phyloP scores from a whole-genome alignment of 2,888 invertebrate species.

The Arge pagana region DNA sequence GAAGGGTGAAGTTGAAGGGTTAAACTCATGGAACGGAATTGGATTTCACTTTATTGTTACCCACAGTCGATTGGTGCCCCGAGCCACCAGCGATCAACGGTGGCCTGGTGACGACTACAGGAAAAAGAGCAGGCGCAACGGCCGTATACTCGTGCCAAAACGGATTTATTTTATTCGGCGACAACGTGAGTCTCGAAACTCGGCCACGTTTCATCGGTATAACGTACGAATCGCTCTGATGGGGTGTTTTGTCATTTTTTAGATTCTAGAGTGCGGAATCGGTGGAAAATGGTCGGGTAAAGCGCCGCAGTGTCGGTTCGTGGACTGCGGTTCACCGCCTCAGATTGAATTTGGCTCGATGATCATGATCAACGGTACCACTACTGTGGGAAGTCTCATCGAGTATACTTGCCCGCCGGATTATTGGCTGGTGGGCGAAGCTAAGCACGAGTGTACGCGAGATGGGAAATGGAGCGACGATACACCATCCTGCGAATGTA shows the following conservation, averaged over 20 bases:
- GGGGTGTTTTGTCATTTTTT: conserved; percentile 29
- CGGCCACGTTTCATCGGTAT: conserved; percentile 6
- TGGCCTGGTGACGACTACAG: conserved; percentile 71
- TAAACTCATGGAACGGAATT: too few relatives aligned
- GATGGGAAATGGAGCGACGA: conserved; percentile 89
- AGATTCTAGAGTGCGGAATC: conserved; percentile 81
- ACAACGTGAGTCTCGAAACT: conserved; percentile 65
- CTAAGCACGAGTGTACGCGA: conserved; percentile 72
- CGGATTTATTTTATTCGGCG: conserved; percentile 83
- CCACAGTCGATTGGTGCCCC: conserved; percentile 79
- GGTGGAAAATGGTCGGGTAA: conserved; percentile 85
- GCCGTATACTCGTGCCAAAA: conserved; percentile 81
- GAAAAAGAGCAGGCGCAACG: conserved; percentile 78
- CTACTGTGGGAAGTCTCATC: conserved; percentile 78
- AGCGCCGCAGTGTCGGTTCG: conserved; percentile 82
- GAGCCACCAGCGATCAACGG: conserved; percentile 80
- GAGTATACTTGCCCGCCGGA: conserved; percentile 82
- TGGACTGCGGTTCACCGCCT: conserved; percentile 84
- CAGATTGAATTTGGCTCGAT: conserved; percentile 78
- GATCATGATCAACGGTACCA: conserved; percentile 75
- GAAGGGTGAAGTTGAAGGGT: too few relatives aligned
- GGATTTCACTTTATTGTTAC: conserved; percentile 3
- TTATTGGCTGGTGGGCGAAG: conserved; percentile 78
- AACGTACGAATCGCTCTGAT: background rate
- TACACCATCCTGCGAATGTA: conserved; percentile 84